Evolutionary conservation across 2,797 vertebrate species (phyloP), one percentile per base, ranked within the genome.

Genomic region (Amniataba percoides): DNA sequence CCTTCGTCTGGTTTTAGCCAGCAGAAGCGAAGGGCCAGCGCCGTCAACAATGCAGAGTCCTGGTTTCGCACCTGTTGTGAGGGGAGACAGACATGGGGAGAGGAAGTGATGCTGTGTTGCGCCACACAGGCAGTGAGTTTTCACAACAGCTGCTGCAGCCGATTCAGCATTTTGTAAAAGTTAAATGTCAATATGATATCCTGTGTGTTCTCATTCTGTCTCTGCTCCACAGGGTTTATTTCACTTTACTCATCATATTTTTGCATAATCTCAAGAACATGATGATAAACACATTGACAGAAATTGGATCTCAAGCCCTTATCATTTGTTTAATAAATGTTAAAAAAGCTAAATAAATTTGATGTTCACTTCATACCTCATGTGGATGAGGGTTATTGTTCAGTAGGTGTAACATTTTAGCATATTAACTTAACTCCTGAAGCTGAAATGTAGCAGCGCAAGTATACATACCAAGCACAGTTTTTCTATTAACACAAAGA

Each of bases 81-180:
- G 39, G n/a, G 57, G 10, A 86, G 88, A 53, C 78, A 88, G 71
- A 91, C 74, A 0, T 59, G 72, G 87, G 84, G 36, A 9, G 61
- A 15, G 23, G 78, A 91, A 4, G 51, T 71, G 63, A 87, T 59
- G 0, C 87, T 96, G 74, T 95, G 95, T 84, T 96, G 95, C 39
- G 82, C 88, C 69, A 92, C 68, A 67, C 86, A 94, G 74, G 95
- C 95, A 27, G 95, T 96, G 65, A 93, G 94, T 90, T 75, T 72
- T 75, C 12, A 18, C 21, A 58, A 81, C 34, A 68, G 9, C 31
- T 36, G 42, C 21, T 68, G 18, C 11, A 15, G 43, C 43, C 0
- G 1, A 57, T 36, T 78, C n/a, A 75, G 46, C 76, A 64, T 61
- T 60, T 18, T 57, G 25, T 36, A 2, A 31, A 31, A 1, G 12